A percentile compares a stretch with the other conserved stretches of the same genome.
Evolutionary conservation across 2,113 vertebrate genomes (phyloP).

Genomic region (Eupsittula cactorum): DNA sequence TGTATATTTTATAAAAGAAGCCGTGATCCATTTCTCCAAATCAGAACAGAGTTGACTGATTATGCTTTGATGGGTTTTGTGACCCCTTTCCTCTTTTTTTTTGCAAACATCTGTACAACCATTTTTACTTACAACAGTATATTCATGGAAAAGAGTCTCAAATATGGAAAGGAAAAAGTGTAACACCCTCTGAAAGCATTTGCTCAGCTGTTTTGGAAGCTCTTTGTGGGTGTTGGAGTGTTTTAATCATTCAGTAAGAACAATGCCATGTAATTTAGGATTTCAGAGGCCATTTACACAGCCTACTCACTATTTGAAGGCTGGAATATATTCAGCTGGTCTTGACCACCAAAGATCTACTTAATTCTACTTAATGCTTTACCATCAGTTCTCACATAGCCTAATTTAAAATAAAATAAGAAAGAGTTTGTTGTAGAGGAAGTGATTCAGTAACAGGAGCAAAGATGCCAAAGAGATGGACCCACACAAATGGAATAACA

Average conservation of each 20-base stretch:
- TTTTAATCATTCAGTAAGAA: conserved; percentile 62
- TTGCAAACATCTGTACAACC: background rate
- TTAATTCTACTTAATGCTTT: background rate
- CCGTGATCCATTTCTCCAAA: background rate
- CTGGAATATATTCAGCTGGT: conserved; percentile 16
- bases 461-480: background rate
- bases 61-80: background rate
- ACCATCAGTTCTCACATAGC: background rate
- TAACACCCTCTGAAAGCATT: conserved; percentile 35
- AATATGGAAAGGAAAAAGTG: conserved; percentile 60
- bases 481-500: conserved; percentile 2
- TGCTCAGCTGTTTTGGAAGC: conserved; percentile 43
- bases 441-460: background rate
- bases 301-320: conserved; percentile 14
- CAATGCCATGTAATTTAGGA: conserved; percentile 57
- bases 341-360: background rate
- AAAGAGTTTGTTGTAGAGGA: background rate
- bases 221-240: conserved; percentile 57
- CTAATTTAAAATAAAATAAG: background rate
- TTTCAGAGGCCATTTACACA: conserved; percentile 26
- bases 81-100: background rate
- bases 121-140: background rate
- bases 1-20: background rate
- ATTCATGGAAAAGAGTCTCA: conserved; percentile 18
- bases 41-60: background rate